Evolutionary conservation across 2,797 vertebrate genomes (phyloP).

Genomic region (Protosalanx chinensis): DNA sequence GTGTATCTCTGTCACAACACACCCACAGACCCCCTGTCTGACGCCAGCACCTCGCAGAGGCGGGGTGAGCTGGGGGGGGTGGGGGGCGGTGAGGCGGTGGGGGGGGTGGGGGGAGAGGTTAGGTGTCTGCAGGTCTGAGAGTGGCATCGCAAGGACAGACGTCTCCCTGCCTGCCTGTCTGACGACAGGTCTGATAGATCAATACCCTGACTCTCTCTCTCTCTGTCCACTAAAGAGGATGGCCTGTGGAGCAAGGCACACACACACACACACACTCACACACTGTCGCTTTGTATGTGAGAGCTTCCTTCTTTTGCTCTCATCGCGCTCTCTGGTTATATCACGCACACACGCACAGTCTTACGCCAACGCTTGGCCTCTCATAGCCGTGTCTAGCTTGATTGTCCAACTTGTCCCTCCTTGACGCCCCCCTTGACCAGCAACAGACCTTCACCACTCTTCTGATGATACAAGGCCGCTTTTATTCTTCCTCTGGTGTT

Average conservation of each 20-base stretch:
- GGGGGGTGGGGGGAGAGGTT: constrained; percentile 57
- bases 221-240: constrained; percentile 73
- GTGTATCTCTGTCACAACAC: too few species aligned
- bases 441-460: constrained; percentile 15
- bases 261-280: background rate
- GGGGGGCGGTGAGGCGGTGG: constrained; percentile 1
- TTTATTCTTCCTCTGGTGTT: constrained; percentile 16
- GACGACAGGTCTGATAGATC: constrained; percentile 84
- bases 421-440: constrained; percentile 39
- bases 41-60: constrained; percentile 53
- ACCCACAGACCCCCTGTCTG: constrained; percentile 49
- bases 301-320: background rate
- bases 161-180: constrained; percentile 80
- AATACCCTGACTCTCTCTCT: constrained; percentile 78
- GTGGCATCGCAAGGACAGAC: constrained; percentile 88
- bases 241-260: constrained; percentile 66
- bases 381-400: constrained; percentile 54
- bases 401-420: constrained; percentile 60
- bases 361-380: constrained; percentile 14
- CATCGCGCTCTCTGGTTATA: background rate
- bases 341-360: background rate
- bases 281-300: constrained; percentile 44
- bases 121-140: constrained; percentile 87
- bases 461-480: background rate
- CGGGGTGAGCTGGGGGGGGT: constrained; percentile 19